Evolutionary conservation across 2,113 vertebrate genomes (phyloP), one percentile per base, ranked within the genome.

Genomic region (Phylloscopus whistleri): DNA sequence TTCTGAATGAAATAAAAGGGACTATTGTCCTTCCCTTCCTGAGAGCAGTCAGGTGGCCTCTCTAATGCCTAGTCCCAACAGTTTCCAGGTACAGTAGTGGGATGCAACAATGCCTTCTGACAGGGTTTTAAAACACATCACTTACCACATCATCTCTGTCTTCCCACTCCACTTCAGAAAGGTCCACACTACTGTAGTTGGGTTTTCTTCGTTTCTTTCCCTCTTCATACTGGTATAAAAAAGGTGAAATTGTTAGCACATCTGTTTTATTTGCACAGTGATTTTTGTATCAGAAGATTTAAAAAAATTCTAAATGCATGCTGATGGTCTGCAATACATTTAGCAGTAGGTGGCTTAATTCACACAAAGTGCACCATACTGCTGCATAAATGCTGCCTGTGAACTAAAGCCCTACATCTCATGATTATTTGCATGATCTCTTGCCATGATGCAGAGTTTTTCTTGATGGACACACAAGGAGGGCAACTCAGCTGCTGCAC

Each of bases 141-240:
- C 98, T 98, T 96, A 99, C 99, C 98, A 98, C 98, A 86, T 99
- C 99, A 30, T 99, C 99, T 73, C 98, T 98, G 96, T 99, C 99
- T 96, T 99, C 99, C 99, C 99, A 99, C 83, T 99, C 99, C 5
- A 99, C 99, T 95, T 99, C 99, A 2, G 99, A 99, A 87, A 99
- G 98, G 97, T 99, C 99, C 93, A 99, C 99, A 7, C 99, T 99
- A 52, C 99, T 99, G 91, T 99, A 99, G 97, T 99, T 99, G 9
- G 99, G 99, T 73, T 99, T 99, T 88, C 98, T 98, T 87, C 99
- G 97, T 96, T 99, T 99, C 92, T 99, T 99, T 6, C 99, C 99
- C 69, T 99, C 99, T 97, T 99, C 99, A 27, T 99, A 99, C 99
- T 99, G 94, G 80, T 91, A 93, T 24, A 35, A 83, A 79, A 81